These are phyloP conservation scores for Noctuana brunneofusca DNA, from an alignment of 2,888 invertebrate species.

Conservation along the genomic window DNA sequence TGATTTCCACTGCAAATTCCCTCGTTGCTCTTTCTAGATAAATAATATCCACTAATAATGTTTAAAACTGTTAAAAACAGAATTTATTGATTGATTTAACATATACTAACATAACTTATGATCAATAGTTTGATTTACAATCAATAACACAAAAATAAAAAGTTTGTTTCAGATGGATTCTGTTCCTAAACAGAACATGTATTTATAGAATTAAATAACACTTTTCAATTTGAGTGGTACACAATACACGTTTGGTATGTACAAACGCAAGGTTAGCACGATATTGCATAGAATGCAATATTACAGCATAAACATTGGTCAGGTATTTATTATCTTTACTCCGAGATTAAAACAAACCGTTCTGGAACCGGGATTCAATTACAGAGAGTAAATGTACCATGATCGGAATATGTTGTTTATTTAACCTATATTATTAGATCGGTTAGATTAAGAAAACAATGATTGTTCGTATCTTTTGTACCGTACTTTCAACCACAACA, in stretches of 20 bases:
- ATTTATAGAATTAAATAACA: background rate
- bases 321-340: slow-evolving; percentile 25
- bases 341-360: slow-evolving; percentile 14
- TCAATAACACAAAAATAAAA: no score
- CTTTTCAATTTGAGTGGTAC: slow-evolving; percentile 12
- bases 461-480: no score
- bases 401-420: slow-evolving; percentile 5
- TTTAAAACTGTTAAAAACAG: no score
- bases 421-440: background rate
- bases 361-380: background rate
- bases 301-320: slow-evolving; percentile 25
- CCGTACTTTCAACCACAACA: no score
- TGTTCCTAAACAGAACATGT: background rate
- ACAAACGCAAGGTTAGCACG: slow-evolving; percentile 20
- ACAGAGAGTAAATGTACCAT: background rate
- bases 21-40: no score
- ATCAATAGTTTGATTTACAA: no score
- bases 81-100: no score
- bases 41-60: no score
- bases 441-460: background rate
- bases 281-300: slow-evolving; percentile 17
- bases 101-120: no score
- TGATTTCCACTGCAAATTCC: background rate
- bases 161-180: no score
- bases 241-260: slow-evolving; percentile 8